Percentiles rank a stretch among this genome's conserved stretches.
phyloP scores from a whole-genome alignment of 30 jellyfish, hydroid and myxozoan genomes.

The Hydractinia symbiolongicarpus region DNA sequence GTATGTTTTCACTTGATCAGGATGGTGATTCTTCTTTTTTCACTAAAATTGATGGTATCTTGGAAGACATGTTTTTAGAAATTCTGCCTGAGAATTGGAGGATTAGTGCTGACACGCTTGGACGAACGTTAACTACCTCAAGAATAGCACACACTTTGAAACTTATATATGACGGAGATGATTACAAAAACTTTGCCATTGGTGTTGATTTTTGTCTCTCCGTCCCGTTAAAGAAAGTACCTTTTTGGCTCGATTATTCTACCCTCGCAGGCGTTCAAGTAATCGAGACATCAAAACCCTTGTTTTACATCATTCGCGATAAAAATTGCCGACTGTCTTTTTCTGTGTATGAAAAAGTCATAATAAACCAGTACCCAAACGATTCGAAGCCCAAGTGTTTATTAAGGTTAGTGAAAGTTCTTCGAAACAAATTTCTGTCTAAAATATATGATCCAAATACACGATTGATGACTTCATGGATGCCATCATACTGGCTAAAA shows the following conservation, averaged over 20 bases:
- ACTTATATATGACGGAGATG: neutral
- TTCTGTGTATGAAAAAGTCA: neutral
- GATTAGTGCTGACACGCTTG: neutral
- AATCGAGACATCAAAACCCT: neutral
- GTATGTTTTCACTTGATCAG: neutral
- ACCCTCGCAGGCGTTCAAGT: neutral
- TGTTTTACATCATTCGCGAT: neutral
- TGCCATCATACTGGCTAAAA: neutral
- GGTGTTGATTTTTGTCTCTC: neutral
- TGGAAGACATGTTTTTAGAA: neutral
- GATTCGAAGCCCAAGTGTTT: neutral
- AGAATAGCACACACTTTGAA: neutral
- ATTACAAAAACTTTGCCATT: neutral
- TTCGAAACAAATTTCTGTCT: neutral
- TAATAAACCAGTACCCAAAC: neutral
- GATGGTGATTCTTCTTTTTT: neutral
- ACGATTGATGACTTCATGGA: neutral
- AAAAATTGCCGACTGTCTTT: neutral
- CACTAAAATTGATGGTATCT: neutral
- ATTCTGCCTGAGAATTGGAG: neutral
- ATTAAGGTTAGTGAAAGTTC: neutral
- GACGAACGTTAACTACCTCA: neutral
- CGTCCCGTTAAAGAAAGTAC: neutral
- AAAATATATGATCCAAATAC: neutral
- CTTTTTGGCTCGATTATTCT: neutral